Evolutionary conservation across 2,113 vertebrate genomes (phyloP).

Genomic region (Eidolon helvum): DNA sequence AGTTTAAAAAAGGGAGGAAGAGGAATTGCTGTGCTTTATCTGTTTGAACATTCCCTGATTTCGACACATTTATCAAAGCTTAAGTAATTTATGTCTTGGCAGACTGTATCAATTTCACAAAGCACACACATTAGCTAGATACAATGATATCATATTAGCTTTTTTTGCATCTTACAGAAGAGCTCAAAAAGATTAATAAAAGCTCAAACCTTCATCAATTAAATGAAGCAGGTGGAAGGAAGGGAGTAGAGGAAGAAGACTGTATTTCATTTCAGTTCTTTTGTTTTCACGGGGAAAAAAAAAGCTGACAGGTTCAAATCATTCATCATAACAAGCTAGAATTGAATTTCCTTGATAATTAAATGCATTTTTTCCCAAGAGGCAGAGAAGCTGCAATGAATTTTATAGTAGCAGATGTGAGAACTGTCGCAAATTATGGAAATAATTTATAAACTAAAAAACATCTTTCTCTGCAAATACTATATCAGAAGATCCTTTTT

Average conservation of each 20-base stretch:
- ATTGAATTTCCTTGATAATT: constrained; percentile 94
- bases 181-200: constrained; percentile 85
- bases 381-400: constrained; percentile 74
- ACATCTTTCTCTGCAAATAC: constrained; percentile 71
- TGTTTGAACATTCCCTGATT: constrained; percentile 80
- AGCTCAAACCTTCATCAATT: constrained; percentile 83
- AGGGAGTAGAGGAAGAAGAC: constrained; percentile 69
- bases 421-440: constrained; percentile 84
- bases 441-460: constrained; percentile 79
- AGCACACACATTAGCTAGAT: constrained; percentile 82
- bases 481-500: constrained; percentile 30
- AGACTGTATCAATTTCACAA: constrained; percentile 84
- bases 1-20: constrained; percentile 32
- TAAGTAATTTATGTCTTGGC: constrained; percentile 86
- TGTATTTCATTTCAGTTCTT: constrained; percentile 84
- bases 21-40: constrained; percentile 80
- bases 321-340: constrained; percentile 93
- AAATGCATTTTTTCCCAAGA: constrained; percentile 85
- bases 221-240: constrained; percentile 74
- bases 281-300: constrained; percentile 78
- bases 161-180: constrained; percentile 81
- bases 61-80: constrained; percentile 85
- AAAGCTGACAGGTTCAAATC: constrained; percentile 90
- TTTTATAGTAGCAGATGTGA: constrained; percentile 91
- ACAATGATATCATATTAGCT: constrained; percentile 83